Conservation (phyloP, 2,113 vertebrate genomes). For the Climacteris rufus region DNA sequence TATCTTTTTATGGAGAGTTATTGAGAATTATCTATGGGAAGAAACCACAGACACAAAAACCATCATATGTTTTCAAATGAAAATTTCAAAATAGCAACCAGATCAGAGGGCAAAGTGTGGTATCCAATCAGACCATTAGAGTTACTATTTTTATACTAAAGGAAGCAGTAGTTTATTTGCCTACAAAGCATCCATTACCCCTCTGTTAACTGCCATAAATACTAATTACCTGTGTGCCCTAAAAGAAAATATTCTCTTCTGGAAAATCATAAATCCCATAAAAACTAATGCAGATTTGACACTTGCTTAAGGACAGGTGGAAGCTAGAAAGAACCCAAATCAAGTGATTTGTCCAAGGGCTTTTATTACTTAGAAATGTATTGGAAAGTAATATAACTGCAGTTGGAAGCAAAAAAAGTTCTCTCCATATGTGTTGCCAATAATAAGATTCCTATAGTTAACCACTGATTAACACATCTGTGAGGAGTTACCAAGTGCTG, state of each 20-base stretch:
- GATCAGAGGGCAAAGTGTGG: neutral
- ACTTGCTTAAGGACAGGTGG: neutral
- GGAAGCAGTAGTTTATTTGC: neutral
- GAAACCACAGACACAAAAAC: neutral
- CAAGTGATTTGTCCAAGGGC: neutral
- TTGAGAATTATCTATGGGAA: neutral
- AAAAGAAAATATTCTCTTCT: neutral
- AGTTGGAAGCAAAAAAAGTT: neutral
- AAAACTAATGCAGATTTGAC: conserved; percentile 27
- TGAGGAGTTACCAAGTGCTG: neutral
- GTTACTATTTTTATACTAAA: neutral
- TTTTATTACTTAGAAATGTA: neutral
- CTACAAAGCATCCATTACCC: neutral
- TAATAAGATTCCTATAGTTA: neutral
- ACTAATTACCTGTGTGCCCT: neutral
- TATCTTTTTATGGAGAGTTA: neutral
- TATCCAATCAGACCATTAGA: neutral
- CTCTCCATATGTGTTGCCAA: neutral
- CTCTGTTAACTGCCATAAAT: neutral
- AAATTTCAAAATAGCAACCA: neutral
- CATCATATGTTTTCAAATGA: neutral
- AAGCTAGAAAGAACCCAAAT: neutral
- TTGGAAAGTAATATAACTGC: conserved; percentile 6
- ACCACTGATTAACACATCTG: neutral
- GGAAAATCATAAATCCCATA: neutral